Evolutionary conservation across 23 tunicate species (phyloP), one percentile per base, ranked within the genome.

Genomic region (Phallusia fumigata): DNA sequence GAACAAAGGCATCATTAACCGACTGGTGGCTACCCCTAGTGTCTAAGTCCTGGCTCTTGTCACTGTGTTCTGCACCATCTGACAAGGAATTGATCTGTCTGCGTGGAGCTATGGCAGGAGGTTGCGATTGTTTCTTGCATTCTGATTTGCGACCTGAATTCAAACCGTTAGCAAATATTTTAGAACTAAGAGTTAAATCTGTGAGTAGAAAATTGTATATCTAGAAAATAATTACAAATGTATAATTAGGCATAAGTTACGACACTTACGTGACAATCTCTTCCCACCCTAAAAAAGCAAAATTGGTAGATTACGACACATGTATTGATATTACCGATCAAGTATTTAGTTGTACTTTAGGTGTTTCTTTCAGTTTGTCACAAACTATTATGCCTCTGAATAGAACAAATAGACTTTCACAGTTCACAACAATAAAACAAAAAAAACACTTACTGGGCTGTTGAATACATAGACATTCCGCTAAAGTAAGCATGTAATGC

Each of bases 221-320:
- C n/a, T 74, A 74, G 24, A 76, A 65, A 65, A 76, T 33, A 32
- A 30, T 31, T 33, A 32, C 11, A 2, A 33, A 76, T 33, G 13
- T 76, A 30, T 16, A 76, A 76, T 15, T 24, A 76, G 32, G 0
- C 30, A 35, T 19, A 34, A 32, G 24, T 36, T 30, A 24, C n/a
- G 24, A 51, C 30, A 79, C 92, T 88, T 79, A 88, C 92, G 92
- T 78, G 87, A 32, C 26, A 73, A 83, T 52, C 76, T 83, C 73
- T 88, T 88, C 72, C 92, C 92, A 49, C 84, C 92, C 92, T 88
- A 74, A 32, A 88, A 88, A 35, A 52, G 0, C 1, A 79, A 24
- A 82, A 81, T 13, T 32, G 11, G 36, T 75, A 31, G 26, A 8
- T 75, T 40, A 40, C 10, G 10, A 40, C 47, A 40, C 47, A 40